These are phyloP conservation scores for Accipiter cooperii DNA, from an alignment of 2,113 vertebrate species.

Conservation along the genomic window DNA sequence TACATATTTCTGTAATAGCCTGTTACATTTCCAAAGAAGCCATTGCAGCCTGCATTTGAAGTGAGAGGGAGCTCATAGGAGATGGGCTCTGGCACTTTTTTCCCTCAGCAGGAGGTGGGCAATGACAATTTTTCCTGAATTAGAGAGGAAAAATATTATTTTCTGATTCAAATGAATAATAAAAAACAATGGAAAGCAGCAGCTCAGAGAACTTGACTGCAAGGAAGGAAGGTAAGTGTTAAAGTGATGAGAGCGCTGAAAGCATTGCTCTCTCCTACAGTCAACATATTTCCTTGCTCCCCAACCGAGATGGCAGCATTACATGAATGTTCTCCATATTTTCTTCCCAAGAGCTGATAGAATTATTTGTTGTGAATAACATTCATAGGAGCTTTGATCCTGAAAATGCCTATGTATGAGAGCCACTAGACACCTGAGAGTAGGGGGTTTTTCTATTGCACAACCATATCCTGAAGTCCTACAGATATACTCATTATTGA, in stretches of 20 bases:
- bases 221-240: slow-evolving; percentile 7
- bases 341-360: slow-evolving; percentile 30
- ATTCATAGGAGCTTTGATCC: slow-evolving; percentile 17
- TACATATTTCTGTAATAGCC: slow-evolving; percentile 64
- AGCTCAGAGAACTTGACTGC: slow-evolving; percentile 18
- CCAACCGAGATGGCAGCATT: slow-evolving; percentile 12
- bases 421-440: neutral
- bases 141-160: slow-evolving; percentile 47
- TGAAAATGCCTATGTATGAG: slow-evolving; percentile 1
- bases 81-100: slow-evolving; percentile 14
- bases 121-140: slow-evolving; percentile 50
- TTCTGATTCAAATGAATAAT: slow-evolving; percentile 50
- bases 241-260: neutral
- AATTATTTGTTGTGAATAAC: slow-evolving; percentile 44
- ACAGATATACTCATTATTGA: neutral
- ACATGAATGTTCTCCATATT: neutral
- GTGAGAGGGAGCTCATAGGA: slow-evolving; percentile 35
- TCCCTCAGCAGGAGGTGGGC: slow-evolving; percentile 51
- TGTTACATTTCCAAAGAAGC: slow-evolving; percentile 51
- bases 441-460: neutral
- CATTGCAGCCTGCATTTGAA: slow-evolving; percentile 17
- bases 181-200: slow-evolving; percentile 45
- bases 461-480: neutral
- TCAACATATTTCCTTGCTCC: neutral
- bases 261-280: slow-evolving; percentile 9